These are phyloP conservation scores for Sapayoa aenigma DNA, from an alignment of 2,113 vertebrate species.

Conservation along the genomic window DNA sequence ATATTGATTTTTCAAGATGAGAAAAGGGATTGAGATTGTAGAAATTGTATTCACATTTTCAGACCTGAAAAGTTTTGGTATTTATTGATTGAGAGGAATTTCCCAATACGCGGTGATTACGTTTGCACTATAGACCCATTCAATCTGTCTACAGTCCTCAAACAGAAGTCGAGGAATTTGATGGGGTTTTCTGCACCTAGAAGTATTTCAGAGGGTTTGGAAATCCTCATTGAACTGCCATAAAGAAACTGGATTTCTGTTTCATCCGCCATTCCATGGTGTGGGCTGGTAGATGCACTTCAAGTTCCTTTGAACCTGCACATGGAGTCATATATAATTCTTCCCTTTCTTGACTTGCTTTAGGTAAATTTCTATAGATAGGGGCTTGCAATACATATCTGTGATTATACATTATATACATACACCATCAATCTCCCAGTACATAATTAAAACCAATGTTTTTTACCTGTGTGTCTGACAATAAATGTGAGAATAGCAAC, in stretches of 20 bases:
- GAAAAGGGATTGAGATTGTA: not conserved
- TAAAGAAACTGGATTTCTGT: not conserved
- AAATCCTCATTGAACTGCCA: not conserved
- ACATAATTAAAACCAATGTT: not conserved
- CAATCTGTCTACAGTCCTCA: not conserved
- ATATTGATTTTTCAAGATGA: not conserved
- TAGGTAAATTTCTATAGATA: not conserved
- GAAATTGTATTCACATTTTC: not conserved
- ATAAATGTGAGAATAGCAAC: not conserved
- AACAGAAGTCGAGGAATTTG: not conserved
- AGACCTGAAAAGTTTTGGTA: not conserved
- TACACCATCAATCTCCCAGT: not conserved
- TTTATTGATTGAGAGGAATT: not conserved
- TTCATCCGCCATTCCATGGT: accelerated
- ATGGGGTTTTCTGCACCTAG: not conserved
- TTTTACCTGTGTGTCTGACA: not conserved
- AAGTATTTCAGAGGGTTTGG: not conserved
- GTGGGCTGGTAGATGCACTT: not conserved
- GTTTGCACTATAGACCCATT: not conserved
- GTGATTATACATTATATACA: not conserved
- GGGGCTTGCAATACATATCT: not conserved
- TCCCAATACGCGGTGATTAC: not conserved
- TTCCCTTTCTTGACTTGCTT: not conserved
- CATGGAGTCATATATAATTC: not conserved
- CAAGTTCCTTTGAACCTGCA: not conserved